phyloP scores from a whole-genome alignment of 2,797 vertebrate species.

The Hapalemur alaotrensis region DNA sequence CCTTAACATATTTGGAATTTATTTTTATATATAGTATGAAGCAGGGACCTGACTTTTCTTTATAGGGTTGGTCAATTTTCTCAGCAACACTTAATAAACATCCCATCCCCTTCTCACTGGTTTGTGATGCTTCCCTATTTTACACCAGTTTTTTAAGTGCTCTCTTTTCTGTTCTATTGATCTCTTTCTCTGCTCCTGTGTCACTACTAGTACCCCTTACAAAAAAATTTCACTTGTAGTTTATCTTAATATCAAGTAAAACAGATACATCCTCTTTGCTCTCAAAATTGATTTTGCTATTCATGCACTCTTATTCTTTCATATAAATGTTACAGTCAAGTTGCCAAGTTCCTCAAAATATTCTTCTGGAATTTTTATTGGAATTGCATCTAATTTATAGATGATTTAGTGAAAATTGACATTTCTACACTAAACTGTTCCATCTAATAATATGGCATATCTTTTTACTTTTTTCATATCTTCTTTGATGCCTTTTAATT shows the following conservation, averaged over 20 bases:
- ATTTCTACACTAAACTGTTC: background rate
- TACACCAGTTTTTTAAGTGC: background rate
- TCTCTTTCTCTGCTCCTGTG: background rate
- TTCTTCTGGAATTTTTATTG: slow-evolving; percentile 20
- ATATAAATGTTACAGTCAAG: background rate
- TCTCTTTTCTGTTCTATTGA: background rate
- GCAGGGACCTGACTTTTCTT: background rate
- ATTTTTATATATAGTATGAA: background rate
- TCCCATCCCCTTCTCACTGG: background rate
- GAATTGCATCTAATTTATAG: background rate
- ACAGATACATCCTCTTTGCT: background rate
- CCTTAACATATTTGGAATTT: background rate
- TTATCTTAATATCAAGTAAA: background rate
- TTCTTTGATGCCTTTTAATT: background rate
- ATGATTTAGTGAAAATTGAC: background rate
- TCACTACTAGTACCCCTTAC: background rate
- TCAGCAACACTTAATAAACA: background rate
- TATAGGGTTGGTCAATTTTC: background rate
- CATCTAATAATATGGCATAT: background rate
- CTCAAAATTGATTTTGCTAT: background rate
- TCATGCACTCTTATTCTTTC: background rate
- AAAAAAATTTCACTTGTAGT: background rate
- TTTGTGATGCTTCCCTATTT: background rate
- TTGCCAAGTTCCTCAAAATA: background rate
- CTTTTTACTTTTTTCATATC: background rate